These are phyloP conservation scores for Nasalis larvatus DNA, from an alignment of 2,113 vertebrate genomes.

Conservation along the genomic window DNA sequence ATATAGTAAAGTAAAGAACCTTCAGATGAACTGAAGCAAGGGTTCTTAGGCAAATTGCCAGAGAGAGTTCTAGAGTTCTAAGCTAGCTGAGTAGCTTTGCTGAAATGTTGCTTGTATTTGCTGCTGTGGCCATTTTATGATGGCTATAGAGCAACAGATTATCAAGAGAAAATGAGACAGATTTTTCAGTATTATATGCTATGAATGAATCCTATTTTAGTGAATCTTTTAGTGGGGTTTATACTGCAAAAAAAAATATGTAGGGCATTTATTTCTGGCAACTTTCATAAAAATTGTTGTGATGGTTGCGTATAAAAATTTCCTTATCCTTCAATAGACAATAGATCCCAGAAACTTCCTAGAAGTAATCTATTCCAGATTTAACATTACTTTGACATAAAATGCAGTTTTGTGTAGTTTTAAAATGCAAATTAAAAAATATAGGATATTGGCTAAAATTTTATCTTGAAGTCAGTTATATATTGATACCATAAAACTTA, in stretches of 20 bases:
- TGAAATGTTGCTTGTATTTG: constrained; percentile 33
- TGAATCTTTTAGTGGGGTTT: neutral
- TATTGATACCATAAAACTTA: neutral
- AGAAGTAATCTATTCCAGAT: neutral
- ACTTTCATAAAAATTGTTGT: neutral
- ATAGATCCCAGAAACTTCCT: constrained; percentile 34
- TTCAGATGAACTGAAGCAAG: neutral
- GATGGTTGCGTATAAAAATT: constrained; percentile 48
- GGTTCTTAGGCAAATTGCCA: neutral
- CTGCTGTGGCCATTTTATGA: constrained; percentile 50
- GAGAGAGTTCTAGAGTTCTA: neutral
- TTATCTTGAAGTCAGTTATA: neutral
- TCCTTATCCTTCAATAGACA: constrained; percentile 48
- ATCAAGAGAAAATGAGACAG: neutral
- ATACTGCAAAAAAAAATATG: constrained; percentile 22
- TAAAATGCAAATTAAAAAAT: constrained; percentile 60
- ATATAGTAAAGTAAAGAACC: neutral
- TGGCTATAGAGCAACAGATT: neutral
- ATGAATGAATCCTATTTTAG: neutral
- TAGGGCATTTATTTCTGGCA: constrained; percentile 37
- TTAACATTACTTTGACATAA: constrained; percentile 53
- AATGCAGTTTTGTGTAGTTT: constrained; percentile 77
- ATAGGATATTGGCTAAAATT: neutral
- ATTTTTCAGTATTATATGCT: constrained; percentile 19
- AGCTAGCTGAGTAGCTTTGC: constrained; percentile 11